Evolutionary conservation across 2,888 invertebrate genomes (phyloP).

Genomic region (Xestoiulus laeticollis): DNA sequence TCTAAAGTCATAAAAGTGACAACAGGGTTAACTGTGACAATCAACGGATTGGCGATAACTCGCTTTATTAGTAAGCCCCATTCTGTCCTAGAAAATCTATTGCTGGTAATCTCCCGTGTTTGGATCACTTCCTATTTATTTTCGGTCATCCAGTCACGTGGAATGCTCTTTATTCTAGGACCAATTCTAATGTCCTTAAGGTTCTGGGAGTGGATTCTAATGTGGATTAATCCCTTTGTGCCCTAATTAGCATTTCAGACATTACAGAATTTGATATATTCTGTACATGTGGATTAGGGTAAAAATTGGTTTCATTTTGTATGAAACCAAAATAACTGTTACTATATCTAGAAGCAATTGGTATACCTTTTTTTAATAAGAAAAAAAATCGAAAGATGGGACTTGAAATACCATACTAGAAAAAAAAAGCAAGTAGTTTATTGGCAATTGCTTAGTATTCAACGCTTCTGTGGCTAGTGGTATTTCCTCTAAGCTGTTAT

Average conservation of each 20-base stretch:
- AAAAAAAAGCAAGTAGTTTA: constrained; percentile 10
- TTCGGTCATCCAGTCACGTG: background rate
- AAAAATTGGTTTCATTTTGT: too few relatives aligned
- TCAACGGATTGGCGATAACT: constrained; percentile 26
- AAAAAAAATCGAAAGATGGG: background rate
- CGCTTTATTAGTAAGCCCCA: constrained; percentile 20
- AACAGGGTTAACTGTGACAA: constrained; percentile 26
- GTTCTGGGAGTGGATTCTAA: too few relatives aligned
- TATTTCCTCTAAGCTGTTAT: constrained; percentile 40
- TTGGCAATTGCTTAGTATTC: constrained; percentile 34
- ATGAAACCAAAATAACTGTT: too few relatives aligned
- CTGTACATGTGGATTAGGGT: too few relatives aligned
- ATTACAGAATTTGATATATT: too few relatives aligned
- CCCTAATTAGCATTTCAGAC: too few relatives aligned
- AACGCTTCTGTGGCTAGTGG: constrained; percentile 14
- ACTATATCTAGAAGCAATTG: too few relatives aligned
- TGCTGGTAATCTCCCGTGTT: constrained; percentile 4
- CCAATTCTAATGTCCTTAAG: background rate
- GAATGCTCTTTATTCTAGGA: background rate
- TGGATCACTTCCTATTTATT: background rate
- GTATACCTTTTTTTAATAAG: constrained; percentile 30
- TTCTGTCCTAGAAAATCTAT: background rate
- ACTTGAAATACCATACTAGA: background rate
- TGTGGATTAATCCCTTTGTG: too few relatives aligned
- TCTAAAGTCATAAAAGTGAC: constrained; percentile 11